Base-by-base conservation (phyloP, 2,888 invertebrate species). In the Epistrophella euchroma region DNA sequence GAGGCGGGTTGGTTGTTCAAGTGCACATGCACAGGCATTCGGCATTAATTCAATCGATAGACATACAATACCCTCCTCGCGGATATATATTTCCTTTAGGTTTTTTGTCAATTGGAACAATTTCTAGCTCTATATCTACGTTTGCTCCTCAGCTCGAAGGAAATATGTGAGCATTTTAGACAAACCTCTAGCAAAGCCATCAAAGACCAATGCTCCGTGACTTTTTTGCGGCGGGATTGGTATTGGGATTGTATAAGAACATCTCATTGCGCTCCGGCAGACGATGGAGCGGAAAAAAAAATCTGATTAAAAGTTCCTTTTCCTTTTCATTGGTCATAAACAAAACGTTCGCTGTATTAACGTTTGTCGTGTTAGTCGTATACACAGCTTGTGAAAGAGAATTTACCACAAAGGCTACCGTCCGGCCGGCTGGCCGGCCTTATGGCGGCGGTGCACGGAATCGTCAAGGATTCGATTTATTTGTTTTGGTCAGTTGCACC, bases 251-350 rank as follows among this genome's bases (percentile, higher is more conserved):
- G 43, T 40, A 17, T 40, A 28, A 40, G 32, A 55, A 70, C 55
- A 40, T 25, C 40, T 37, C 58, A 15, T 37, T 22, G 11, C 11
- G n/a, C 11, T 22, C 11, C 17, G 43, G 73, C 55, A 83, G 79
- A 84, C 83, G 56, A 17, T 84, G 79, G 35, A 79, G 80, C 52
- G 70, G 56, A 50, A 22, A 79, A 79, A 77, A 70, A 75, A 84
- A 73, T 80, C 84, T 71, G 75, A 84, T 84, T 84, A 74, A 52
- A 64, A 79, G 79, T 73, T 79, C 73, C 72, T 79, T 79, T 79
- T 79, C 79, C 79, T 79, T 79, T 79, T 73, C 73, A 79, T 79
- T 79, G 73, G 73, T 79, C 79, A 79, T 79, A 79, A 79, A 79
- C 79, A 64, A 79, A 72, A 55, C 40, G 37, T 13, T 22, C 50